These are phyloP conservation scores for Sphaerodactylus townsendi DNA, from an alignment of 2,113 vertebrate species.

Conservation along the genomic window DNA sequence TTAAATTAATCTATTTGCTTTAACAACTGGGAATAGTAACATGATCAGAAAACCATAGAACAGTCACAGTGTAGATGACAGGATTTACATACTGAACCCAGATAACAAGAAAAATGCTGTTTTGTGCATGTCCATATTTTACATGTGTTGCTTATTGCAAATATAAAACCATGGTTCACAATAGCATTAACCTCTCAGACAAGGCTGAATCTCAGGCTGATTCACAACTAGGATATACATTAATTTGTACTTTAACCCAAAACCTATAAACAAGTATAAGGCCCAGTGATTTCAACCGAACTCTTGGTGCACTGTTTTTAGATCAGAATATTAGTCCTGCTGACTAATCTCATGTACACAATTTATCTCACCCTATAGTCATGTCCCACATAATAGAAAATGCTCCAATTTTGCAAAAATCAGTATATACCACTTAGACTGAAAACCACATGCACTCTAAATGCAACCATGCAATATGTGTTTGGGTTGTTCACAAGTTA, in stretches of 20 bases:
- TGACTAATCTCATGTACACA: not conserved
- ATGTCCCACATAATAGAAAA: not conserved
- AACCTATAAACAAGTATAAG: not conserved
- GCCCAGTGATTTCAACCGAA: not conserved
- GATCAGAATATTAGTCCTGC: not conserved
- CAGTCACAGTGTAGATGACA: not conserved
- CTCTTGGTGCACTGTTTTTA: not conserved
- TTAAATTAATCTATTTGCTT: not conserved
- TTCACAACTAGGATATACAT: not conserved
- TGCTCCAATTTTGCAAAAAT: not conserved
- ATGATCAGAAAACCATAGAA: not conserved
- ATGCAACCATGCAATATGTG: not conserved
- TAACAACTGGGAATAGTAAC: conserved; percentile 4
- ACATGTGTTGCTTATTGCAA: conserved; percentile 12
- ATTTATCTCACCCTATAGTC: not conserved
- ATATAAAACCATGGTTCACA: not conserved
- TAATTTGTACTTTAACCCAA: not conserved
- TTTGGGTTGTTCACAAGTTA: conserved; percentile 8
- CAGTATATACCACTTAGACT: not conserved
- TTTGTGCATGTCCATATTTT: not conserved
- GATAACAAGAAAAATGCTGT: not conserved
- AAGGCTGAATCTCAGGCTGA: not conserved
- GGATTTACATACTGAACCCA: not conserved
- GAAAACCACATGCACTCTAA: not conserved
- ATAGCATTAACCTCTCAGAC: not conserved